These are phyloP conservation scores for Formica selysi DNA, from an alignment of 1,140 invertebrate genomes.

Conservation along the genomic window DNA sequence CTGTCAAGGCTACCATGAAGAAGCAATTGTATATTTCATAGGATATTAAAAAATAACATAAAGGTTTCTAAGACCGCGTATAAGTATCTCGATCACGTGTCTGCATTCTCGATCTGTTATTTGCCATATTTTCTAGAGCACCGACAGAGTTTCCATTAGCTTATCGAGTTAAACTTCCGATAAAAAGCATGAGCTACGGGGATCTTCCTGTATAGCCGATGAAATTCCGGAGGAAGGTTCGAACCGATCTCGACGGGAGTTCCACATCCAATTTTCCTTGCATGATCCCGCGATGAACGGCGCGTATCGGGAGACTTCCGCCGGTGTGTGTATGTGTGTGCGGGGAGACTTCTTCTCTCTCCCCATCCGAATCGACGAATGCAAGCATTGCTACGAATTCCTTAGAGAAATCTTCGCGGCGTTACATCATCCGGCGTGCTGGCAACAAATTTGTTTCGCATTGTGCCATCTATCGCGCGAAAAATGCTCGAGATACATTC, in stretches of 20 bases:
- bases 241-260: slow-evolving; percentile 63
- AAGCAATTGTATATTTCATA: not conserved
- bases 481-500: slow-evolving; percentile 79
- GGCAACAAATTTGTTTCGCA: slow-evolving; percentile 83
- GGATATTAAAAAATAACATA: not conserved
- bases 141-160: slow-evolving; percentile 57
- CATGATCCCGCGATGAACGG: slow-evolving; percentile 75
- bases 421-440: slow-evolving; percentile 78
- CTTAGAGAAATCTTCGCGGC: slow-evolving; percentile 82
- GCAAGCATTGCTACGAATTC: slow-evolving; percentile 74
- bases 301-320: slow-evolving; percentile 63
- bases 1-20: not conserved
- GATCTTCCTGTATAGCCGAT: slow-evolving; percentile 54
- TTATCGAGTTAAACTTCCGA: slow-evolving; percentile 61
- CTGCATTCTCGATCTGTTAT: slow-evolving; percentile 40
- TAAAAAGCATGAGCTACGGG: slow-evolving; percentile 56
- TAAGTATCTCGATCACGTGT: slow-evolving; percentile 8
- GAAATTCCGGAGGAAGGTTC: slow-evolving; percentile 52
- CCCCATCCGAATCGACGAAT: slow-evolving; percentile 60
- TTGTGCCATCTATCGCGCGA: slow-evolving; percentile 77
- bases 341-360: slow-evolving; percentile 43
- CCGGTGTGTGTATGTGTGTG: not conserved
- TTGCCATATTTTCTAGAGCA: slow-evolving; percentile 54
- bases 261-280: slow-evolving; percentile 73
- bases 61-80: not conserved